These are phyloP conservation scores for Brenthis ino DNA, from an alignment of 2,888 invertebrate genomes.

Conservation along the genomic window DNA sequence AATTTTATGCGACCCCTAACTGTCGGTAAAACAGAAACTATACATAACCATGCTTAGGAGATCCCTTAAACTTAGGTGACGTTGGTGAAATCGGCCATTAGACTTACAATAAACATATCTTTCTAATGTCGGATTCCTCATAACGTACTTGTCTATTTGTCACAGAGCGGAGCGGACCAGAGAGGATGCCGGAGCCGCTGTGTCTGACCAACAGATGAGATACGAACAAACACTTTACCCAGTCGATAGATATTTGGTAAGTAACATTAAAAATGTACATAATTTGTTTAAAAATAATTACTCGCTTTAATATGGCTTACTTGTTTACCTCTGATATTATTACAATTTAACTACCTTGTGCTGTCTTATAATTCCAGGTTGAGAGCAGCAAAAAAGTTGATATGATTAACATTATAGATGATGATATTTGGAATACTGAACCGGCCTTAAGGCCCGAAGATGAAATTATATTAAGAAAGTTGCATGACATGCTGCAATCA, in stretches of 20 bases:
- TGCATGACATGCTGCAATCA: constrained; percentile 76
- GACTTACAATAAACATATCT: background rate
- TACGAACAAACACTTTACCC: constrained; percentile 58
- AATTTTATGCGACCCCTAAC: too few relatives aligned
- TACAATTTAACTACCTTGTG: background rate
- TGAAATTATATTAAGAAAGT: constrained; percentile 68
- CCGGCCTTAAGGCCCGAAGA: constrained; percentile 73
- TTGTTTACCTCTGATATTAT: background rate
- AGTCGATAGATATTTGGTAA: constrained; percentile 80
- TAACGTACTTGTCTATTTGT: constrained; percentile 43
- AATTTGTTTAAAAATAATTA: background rate
- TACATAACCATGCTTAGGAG: too few relatives aligned
- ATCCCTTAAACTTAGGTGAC: too few relatives aligned
- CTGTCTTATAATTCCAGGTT: constrained; percentile 57
- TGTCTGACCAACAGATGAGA: constrained; percentile 80
- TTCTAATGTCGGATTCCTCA: background rate
- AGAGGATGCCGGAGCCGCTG: constrained; percentile 76
- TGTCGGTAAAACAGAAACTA: too few relatives aligned
- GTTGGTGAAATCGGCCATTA: too few relatives aligned
- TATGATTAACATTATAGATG: constrained; percentile 73
- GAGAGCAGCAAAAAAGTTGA: constrained; percentile 73
- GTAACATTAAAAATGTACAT: constrained; percentile 34
- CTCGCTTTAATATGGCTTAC: background rate
- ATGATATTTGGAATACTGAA: constrained; percentile 71
- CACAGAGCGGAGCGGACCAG: constrained; percentile 64